phyloP scores from a whole-genome alignment of 2,888 invertebrate genomes.

The Rhopalosiphum nymphaeae region DNA sequence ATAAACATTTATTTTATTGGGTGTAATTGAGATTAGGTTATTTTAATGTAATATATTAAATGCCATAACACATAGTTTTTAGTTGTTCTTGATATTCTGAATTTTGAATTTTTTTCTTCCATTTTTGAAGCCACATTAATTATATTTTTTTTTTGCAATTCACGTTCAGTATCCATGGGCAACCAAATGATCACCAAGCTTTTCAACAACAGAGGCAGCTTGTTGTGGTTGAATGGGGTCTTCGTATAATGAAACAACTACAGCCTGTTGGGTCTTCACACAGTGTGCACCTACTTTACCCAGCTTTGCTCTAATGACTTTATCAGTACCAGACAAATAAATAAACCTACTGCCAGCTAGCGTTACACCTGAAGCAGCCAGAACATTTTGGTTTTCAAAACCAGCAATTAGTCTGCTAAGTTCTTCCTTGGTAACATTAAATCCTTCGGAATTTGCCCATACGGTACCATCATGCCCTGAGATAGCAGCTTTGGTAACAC shows the following conservation, averaged over 20 bases:
- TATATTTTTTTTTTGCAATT: neutral
- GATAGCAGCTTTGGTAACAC: constrained; percentile 94
- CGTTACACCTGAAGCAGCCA: constrained; percentile 92
- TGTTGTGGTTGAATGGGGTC: constrained; percentile 97
- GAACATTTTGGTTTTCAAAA: constrained; percentile 89
- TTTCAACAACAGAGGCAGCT: constrained; percentile 96
- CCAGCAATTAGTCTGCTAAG: constrained; percentile 89
- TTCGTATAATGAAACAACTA: constrained; percentile 94
- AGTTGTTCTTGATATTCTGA: constrained; percentile 46
- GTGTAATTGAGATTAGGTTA: constrained; percentile 56
- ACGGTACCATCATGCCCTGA: constrained; percentile 95
- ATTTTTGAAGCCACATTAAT: constrained; percentile 29
- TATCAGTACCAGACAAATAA: constrained; percentile 94
- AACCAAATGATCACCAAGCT: constrained; percentile 97
- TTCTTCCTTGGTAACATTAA: constrained; percentile 96
- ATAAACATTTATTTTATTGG: constrained; percentile 38
- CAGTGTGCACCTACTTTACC: constrained; percentile 95
- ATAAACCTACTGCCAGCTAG: constrained; percentile 93
- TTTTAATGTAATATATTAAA: constrained; percentile 58
- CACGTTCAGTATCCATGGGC: constrained; percentile 88
- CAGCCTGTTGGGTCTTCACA: constrained; percentile 96
- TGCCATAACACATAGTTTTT: constrained; percentile 47
- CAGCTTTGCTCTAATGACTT: constrained; percentile 92
- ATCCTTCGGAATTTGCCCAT: constrained; percentile 94
- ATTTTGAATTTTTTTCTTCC: constrained; percentile 29